A percentile compares a stretch with the other conserved stretches of the same genome.
Conservation (phyloP, 2,797 vertebrate species). For the Pseudotriccus pelzelni region DNA sequence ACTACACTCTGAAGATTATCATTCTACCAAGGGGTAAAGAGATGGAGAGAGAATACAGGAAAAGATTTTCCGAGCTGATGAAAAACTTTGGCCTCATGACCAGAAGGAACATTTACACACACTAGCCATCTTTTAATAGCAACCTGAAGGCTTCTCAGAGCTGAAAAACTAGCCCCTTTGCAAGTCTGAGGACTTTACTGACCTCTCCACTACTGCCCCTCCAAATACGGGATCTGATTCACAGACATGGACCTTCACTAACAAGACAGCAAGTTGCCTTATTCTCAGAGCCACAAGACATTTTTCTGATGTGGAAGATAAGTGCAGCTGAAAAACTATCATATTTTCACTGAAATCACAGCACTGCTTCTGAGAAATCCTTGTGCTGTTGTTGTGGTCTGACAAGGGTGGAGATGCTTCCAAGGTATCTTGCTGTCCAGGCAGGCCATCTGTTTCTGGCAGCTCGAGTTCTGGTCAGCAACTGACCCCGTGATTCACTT, state of each 20-base stretch:
- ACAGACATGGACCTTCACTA: background rate
- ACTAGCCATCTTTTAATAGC: background rate
- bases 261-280: background rate
- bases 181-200: background rate
- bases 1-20: background rate
- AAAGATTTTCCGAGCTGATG: background rate
- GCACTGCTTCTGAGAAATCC: background rate
- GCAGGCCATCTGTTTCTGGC: constrained; percentile 13
- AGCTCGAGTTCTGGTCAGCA: constrained; percentile 7
- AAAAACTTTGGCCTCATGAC: background rate
- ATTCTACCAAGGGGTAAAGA: background rate
- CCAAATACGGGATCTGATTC: background rate
- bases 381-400: background rate
- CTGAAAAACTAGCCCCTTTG: background rate
- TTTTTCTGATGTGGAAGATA: background rate
- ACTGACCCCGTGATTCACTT: background rate
- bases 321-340: background rate
- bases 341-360: background rate
- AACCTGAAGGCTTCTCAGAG: background rate
- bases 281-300: background rate
- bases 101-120: background rate
- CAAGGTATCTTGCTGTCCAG: background rate
- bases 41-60: background rate
- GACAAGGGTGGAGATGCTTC: background rate
- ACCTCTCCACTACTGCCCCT: background rate